Conservation (phyloP, 37 sponge, comb jelly and placozoan genomes). For the Eunapius fragilis region DNA sequence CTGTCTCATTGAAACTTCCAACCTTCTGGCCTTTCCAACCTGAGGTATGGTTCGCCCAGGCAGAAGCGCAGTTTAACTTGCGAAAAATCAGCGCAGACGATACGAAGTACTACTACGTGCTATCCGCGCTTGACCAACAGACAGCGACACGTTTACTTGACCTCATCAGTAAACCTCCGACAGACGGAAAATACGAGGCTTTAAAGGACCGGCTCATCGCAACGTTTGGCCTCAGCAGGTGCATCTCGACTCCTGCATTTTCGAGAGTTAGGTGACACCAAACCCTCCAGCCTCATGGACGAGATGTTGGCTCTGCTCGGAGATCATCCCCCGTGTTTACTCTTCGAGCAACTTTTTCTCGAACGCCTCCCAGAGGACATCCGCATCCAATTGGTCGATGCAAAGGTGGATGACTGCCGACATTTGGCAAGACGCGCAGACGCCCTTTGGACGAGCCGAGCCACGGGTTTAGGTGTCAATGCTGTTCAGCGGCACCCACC, state of each 20-base stretch:
- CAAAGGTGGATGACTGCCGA: background rate
- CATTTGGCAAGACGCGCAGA: background rate
- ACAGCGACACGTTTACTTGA: conserved; percentile 14
- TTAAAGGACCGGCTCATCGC: no score
- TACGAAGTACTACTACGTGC: conserved; percentile 29
- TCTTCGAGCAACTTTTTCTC: conserved; percentile 33
- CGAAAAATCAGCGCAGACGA: background rate
- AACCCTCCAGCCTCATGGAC: conserved; percentile 12
- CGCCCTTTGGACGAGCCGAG: conserved; percentile 1
- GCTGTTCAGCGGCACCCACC: no score
- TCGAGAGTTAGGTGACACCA: no score
- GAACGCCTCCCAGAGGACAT: conserved; percentile 9
- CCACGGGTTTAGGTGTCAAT: no score
- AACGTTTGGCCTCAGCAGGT: conserved; percentile 32
- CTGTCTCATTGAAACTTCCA: no score
- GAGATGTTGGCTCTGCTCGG: conserved; percentile 31
- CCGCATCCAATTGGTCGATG: background rate
- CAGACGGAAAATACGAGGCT: conserved; percentile 13
- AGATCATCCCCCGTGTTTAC: conserved; percentile 15
- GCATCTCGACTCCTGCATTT: background rate
- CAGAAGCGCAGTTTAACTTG: no score
- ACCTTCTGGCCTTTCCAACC: no score
- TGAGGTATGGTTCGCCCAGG: no score
- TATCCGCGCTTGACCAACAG: background rate
- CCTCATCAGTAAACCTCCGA: conserved; percentile 21